Evolutionary conservation across 2,888 invertebrate species (phyloP), one percentile per base, ranked within the genome.

Genomic region (Pristionchus mayeri): DNA sequence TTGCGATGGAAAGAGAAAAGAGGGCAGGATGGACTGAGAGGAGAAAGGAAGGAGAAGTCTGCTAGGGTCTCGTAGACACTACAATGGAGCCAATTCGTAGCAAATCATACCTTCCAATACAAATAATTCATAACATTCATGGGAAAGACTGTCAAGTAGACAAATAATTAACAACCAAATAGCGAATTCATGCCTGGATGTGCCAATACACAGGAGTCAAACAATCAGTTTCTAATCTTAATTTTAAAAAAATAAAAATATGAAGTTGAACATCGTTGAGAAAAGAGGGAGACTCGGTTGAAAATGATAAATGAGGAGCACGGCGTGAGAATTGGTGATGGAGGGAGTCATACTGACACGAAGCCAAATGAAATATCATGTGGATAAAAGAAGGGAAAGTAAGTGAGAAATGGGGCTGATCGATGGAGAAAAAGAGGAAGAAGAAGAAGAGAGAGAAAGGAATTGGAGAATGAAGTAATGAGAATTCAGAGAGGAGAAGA

Each of bases 381-480:
- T 24, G 48, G 40, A 6, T 75, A 44, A 48, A 75, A 21, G 67
- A 67, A 27, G 75, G 57, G 24, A 40, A 75, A 50, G 48, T 76
- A 30, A 50, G 76, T 30, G 76, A 52, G 30, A 50, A 48, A 44
- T 7, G 34, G 44, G 48, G 75, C 16, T 40, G 24, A 75, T 3
- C 13, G 48, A 34, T 24, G 30, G 34, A 40, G 27, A 76, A 50
- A 34, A 24, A 76, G 71, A 44, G n/a, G 50, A 50, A 50, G 76
- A 76, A 52, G 50, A 30, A 27, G 50, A 50, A 21, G 50, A 50
- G 27, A 76, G 50, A 50, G 30, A 50, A 50, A 50, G 50, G 76
- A 76, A 48, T 30, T 50, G 76, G 76, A 76, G 76, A 76, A 48
- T 71, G 24, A 71, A 71, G 71, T 71, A 71, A 71, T 71, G 71